A percentile compares a stretch with the other conserved stretches of the same genome.
Evolutionary conservation across 2,113 vertebrate genomes (phyloP).

Genomic region (Paracanthobrama guichenoti): DNA sequence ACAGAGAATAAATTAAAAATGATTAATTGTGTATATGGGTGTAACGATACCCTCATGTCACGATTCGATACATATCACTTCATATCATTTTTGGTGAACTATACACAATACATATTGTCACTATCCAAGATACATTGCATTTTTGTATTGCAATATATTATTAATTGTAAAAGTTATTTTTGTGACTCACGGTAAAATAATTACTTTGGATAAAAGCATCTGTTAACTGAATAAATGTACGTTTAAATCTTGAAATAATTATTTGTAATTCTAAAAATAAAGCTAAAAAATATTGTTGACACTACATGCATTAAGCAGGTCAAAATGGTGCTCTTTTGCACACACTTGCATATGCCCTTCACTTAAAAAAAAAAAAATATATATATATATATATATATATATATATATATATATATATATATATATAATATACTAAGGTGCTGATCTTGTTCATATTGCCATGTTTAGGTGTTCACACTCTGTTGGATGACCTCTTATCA

Average conservation of each 20-base stretch:
- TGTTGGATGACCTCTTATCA: slow-evolving; percentile 73
- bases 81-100: too few species aligned
- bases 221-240: background rate
- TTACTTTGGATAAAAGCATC: background rate
- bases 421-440: background rate
- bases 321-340: background rate
- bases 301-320: background rate
- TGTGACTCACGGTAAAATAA: background rate
- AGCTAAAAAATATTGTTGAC: background rate
- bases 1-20: too few species aligned
- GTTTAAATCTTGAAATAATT: background rate
- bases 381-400: too few species aligned
- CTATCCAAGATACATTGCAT: too few species aligned
- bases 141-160: too few species aligned
- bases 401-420: too few species aligned
- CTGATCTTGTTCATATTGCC: background rate
- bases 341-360: background rate
- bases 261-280: background rate
- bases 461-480: slow-evolving; percentile 70
- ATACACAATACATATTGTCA: too few species aligned
- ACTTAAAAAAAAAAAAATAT: too few species aligned
- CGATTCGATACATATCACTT: too few species aligned
- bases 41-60: too few species aligned
- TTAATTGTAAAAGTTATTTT: too few species aligned
- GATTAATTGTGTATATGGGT: too few species aligned